phyloP scores from a whole-genome alignment of 1,140 invertebrate genomes.

The Cyphomyrmex costatus region DNA sequence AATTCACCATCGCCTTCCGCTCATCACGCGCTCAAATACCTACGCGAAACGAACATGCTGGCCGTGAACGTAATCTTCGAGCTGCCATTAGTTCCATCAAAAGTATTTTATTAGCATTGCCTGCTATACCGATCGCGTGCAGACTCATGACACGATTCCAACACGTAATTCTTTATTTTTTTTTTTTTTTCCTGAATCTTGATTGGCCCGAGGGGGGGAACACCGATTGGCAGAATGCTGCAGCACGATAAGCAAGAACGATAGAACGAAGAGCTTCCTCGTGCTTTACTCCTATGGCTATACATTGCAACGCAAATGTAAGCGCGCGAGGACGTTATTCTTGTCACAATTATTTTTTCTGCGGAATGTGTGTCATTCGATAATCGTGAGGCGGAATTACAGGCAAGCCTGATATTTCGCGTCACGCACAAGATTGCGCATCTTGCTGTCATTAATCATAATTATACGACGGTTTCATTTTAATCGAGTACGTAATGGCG shows the following conservation, averaged over 20 bases:
- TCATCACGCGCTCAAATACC: conserved; percentile 62
- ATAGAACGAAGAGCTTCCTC: conserved; percentile 26
- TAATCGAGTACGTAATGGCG: conserved; percentile 3
- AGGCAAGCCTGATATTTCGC: neutral
- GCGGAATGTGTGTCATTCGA: conserved; percentile 32
- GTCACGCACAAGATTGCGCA: conserved; percentile 34
- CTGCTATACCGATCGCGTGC: conserved; percentile 55
- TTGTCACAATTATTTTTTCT: conserved; percentile 44
- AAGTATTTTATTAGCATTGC: conserved; percentile 51
- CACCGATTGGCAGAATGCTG: conserved; percentile 35
- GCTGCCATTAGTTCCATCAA: conserved; percentile 63
- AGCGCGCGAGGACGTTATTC: conserved; percentile 39
- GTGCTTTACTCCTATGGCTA: neutral
- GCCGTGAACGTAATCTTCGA: conserved; percentile 65
- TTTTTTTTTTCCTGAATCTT: conserved; percentile 38
- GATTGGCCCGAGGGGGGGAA: conserved; percentile 21
- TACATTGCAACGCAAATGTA: conserved; percentile 18
- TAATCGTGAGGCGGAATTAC: conserved; percentile 24
- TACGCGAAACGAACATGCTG: conserved; percentile 63
- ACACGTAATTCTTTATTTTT: conserved; percentile 34
- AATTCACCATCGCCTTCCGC: conserved; percentile 66
- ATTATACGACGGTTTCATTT: conserved; percentile 14
- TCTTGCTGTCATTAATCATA: conserved; percentile 38
- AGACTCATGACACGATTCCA: conserved; percentile 36
- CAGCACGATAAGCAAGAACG: conserved; percentile 61